Conservation (phyloP, 2,888 invertebrate genomes). For the Volucella inanis region DNA sequence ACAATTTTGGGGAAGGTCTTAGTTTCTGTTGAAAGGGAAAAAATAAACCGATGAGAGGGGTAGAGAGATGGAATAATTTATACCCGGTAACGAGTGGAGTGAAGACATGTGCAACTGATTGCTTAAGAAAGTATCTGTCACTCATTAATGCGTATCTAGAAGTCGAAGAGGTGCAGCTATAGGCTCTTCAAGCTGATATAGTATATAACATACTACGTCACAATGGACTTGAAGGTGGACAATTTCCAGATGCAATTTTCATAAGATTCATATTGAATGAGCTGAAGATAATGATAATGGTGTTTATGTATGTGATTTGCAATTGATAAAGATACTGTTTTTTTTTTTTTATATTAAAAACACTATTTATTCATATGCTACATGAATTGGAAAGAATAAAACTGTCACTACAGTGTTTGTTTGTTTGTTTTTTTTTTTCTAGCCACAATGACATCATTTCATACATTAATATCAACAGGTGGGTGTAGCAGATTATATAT, state of each 20-base stretch:
- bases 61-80: neutral
- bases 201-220: neutral
- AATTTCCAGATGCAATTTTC: neutral
- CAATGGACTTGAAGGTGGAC: neutral
- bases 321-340: slow-evolving; percentile 51
- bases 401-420: neutral
- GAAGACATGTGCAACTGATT: slow-evolving; percentile 16
- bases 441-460: slow-evolving; percentile 52
- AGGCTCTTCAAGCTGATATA: too few relatives aligned
- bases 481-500: slow-evolving; percentile 4
- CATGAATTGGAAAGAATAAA: too few relatives aligned
- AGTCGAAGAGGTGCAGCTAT: too few relatives aligned
- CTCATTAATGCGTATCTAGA: neutral
- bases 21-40: slow-evolving; percentile 7
- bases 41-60: slow-evolving; percentile 7
- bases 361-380: slow-evolving; percentile 1
- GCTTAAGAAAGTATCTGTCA: slow-evolving; percentile 9
- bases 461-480: slow-evolving; percentile 59
- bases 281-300: slow-evolving; percentile 19
- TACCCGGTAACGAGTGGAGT: too few relatives aligned
- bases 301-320: slow-evolving; percentile 69
- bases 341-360: slow-evolving; percentile 26
- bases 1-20: neutral
- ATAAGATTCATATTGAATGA: neutral
- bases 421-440: slow-evolving; percentile 10